Conservation (phyloP, 1,140 invertebrate species). For the Panagrolaimus sp. region DNA sequence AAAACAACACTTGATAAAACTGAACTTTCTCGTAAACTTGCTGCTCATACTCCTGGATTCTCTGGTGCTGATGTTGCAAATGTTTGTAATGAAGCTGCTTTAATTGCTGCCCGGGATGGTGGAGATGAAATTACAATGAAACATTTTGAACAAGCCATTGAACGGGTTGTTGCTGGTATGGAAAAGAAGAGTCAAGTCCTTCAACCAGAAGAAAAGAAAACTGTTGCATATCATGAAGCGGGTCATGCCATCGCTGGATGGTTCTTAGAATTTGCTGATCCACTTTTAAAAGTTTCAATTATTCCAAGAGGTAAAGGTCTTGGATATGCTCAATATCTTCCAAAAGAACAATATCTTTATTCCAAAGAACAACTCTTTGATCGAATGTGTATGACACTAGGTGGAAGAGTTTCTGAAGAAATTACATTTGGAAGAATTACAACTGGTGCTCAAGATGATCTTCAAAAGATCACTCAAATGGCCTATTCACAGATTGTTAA, state of each 20-base stretch:
- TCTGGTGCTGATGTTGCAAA: conserved; percentile 97
- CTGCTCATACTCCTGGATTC: conserved; percentile 87
- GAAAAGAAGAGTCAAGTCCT: conserved; percentile 99
- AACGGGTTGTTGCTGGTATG: conserved; percentile 93
- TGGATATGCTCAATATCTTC: conserved; percentile 94
- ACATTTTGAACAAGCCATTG: conserved; percentile 95
- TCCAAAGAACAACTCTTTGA: conserved; percentile 81
- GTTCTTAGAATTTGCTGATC: conserved; percentile 94
- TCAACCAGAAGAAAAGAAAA: conserved; percentile 95
- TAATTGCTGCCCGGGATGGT: conserved; percentile 69
- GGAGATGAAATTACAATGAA: conserved; percentile 75
- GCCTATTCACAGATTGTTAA: conserved; percentile 77
- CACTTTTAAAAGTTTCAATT: conserved; percentile 84
- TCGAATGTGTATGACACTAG: conserved; percentile 76
- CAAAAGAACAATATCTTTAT: conserved; percentile 95
- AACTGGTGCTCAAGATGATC: conserved; percentile 95
- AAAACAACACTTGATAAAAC: conserved; percentile 84
- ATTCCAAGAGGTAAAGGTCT: conserved; percentile 73
- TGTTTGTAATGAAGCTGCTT: conserved; percentile 95
- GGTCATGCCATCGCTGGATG: conserved; percentile 98
- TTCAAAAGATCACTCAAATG: conserved; percentile 80
- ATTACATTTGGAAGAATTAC: conserved; percentile 91
- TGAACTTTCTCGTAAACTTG: conserved; percentile 84
- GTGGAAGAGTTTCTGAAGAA: conserved; percentile 90
- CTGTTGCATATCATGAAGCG: conserved; percentile 97